A percentile compares a stretch with the other conserved stretches of the same genome.
Conservation (phyloP, 2,113 vertebrate species). For the Paradoxurus hermaphroditus region DNA sequence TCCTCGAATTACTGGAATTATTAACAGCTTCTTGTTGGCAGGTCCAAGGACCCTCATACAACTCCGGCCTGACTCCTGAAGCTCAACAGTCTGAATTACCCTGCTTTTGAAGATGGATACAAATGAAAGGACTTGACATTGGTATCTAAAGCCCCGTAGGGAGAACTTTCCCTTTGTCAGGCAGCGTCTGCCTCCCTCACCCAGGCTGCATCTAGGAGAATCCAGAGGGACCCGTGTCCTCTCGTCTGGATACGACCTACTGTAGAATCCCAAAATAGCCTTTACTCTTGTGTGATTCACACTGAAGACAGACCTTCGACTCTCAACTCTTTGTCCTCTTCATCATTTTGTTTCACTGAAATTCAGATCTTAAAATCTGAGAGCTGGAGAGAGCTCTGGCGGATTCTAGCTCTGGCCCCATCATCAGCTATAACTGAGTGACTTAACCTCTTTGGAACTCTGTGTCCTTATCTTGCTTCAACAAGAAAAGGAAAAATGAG, state of each 20-base stretch:
- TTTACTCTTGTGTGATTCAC: background rate
- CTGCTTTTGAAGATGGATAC: constrained; percentile 35
- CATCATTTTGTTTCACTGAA: background rate
- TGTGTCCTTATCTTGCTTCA: background rate
- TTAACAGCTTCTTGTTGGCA: constrained; percentile 44
- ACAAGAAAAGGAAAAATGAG: constrained; percentile 23
- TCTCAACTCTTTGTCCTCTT: background rate
- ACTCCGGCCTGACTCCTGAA: background rate
- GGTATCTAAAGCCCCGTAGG: background rate
- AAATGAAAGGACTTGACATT: background rate
- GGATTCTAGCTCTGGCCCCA: background rate
- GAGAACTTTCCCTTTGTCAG: background rate
- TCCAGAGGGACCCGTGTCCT: background rate
- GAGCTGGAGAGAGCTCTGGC: background rate
- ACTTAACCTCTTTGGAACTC: constrained; percentile 28
- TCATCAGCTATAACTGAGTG: background rate
- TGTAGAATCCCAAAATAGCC: background rate
- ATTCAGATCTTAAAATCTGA: background rate
- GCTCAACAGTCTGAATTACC: constrained; percentile 22
- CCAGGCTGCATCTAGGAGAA: background rate
- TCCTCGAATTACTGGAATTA: constrained; percentile 62
- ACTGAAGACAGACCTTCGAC: background rate
- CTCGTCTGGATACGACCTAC: background rate
- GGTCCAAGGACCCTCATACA: background rate
- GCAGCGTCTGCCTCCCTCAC: background rate